phyloP scores from a whole-genome alignment of 2,888 invertebrate genomes.

The Eupeodes latifasciatus region DNA sequence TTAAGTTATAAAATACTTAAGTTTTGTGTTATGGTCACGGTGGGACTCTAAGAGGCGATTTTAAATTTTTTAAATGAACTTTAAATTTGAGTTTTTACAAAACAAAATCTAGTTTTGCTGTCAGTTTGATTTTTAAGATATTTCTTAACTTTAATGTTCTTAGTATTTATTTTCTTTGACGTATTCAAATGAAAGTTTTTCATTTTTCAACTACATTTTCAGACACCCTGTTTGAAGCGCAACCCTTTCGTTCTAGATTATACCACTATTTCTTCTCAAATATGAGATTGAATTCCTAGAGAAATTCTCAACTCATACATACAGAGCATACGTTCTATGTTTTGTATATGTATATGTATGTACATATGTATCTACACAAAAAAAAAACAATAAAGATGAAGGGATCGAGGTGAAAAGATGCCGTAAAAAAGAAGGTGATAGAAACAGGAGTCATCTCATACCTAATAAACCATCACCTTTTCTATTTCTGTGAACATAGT shows the following conservation, averaged over 20 bases:
- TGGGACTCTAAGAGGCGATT: too few relatives aligned
- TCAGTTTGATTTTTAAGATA: too few relatives aligned
- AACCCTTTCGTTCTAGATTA: neutral
- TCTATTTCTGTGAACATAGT: neutral
- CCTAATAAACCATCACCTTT: conserved; percentile 9
- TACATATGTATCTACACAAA: too few relatives aligned
- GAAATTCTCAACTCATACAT: conserved; percentile 45
- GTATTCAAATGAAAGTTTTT: too few relatives aligned
- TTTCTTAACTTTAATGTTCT: too few relatives aligned
- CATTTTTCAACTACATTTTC: neutral
- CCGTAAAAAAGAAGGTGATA: neutral
- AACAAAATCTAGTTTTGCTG: too few relatives aligned
- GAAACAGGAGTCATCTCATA: conserved; percentile 29
- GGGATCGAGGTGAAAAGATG: neutral
- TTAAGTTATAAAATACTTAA: too few relatives aligned
- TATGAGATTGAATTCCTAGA: conserved; percentile 66
- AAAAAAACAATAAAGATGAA: neutral
- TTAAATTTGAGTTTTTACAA: too few relatives aligned
- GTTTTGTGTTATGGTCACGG: too few relatives aligned
- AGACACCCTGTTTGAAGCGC: neutral
- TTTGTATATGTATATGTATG: too few relatives aligned
- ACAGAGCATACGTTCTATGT: neutral
- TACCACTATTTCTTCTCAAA: neutral
- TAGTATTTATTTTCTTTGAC: too few relatives aligned
- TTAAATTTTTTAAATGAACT: too few relatives aligned